These are phyloP conservation scores for Podilymbus podiceps DNA, from an alignment of 2,113 vertebrate species.

Conservation along the genomic window DNA sequence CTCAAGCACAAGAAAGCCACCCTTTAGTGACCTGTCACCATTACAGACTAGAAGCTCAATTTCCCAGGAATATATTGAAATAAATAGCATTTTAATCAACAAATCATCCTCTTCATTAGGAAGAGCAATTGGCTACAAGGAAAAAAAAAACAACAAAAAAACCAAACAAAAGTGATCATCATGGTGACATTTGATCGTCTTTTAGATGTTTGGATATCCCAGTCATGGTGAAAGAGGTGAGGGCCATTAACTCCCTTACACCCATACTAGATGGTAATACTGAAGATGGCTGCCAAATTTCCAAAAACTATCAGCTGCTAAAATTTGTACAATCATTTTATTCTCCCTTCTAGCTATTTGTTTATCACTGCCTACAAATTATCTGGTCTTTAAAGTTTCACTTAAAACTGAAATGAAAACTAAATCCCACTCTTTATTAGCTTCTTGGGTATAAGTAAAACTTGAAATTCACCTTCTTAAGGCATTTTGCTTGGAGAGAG, in stretches of 20 bases:
- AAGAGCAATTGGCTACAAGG: not conserved
- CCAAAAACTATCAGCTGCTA: not conserved
- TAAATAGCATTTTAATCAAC: not conserved
- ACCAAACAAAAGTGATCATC: not conserved
- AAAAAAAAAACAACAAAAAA: not conserved
- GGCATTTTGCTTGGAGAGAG: not conserved
- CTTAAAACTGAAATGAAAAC: not conserved
- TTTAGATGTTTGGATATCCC: not conserved
- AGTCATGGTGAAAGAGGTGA: not conserved
- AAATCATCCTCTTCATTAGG: not conserved
- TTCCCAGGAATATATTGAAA: not conserved
- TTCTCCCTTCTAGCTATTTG: not conserved
- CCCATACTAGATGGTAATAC: not conserved
- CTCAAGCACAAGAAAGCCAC: not conserved
- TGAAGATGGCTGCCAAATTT: not conserved
- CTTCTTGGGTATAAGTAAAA: not conserved
- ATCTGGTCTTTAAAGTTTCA: not conserved
- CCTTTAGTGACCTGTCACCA: not conserved
- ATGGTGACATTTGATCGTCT: not conserved
- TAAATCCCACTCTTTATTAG: not conserved
- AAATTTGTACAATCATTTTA: not conserved
- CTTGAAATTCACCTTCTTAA: not conserved
- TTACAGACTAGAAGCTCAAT: not conserved
- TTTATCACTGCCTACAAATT: not conserved
- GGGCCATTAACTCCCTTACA: not conserved